A percentile compares a stretch with the other conserved stretches of the same genome.
Evolutionary conservation across 2,888 invertebrate species (phyloP).

Genomic region (Drosophila subquinaria): DNA sequence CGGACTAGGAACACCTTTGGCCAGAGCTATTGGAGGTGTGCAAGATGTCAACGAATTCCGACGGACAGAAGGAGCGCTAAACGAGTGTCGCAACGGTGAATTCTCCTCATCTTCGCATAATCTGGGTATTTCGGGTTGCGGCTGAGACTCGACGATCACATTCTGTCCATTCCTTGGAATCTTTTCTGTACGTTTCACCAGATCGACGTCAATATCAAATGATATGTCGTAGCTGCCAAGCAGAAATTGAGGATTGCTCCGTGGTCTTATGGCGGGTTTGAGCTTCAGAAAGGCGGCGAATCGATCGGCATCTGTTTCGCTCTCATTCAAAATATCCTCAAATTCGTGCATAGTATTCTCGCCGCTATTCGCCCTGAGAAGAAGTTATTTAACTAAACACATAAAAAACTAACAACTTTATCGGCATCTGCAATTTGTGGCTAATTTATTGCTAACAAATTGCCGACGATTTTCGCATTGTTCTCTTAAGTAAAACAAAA

Average conservation of each 20-base stretch:
- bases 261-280: constrained; percentile 12
- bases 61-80: no score
- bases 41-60: not conserved
- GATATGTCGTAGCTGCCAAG: constrained; percentile 33
- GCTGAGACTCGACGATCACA: constrained; percentile 5
- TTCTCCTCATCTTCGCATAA: constrained; percentile 1
- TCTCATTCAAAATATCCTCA: constrained; percentile 30
- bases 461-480: no score
- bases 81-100: not conserved
- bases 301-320: constrained; percentile 11
- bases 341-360: constrained; percentile 42
- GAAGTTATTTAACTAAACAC: constrained; percentile 3
- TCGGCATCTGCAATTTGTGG: no score
- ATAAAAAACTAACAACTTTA: no score
- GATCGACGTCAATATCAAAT: constrained; percentile 48
- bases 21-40: not conserved
- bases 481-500: no score
- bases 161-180: not conserved
- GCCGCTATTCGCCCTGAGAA: constrained; percentile 25
- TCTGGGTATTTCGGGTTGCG: constrained; percentile 1
- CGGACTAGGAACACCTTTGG: not conserved
- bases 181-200: constrained; percentile 17
- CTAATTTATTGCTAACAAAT: no score
- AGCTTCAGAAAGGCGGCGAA: constrained; percentile 28
- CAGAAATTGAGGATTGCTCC: constrained; percentile 4